These are phyloP conservation scores for Columba guinea DNA, from an alignment of 2,797 vertebrate genomes.

Conservation along the genomic window DNA sequence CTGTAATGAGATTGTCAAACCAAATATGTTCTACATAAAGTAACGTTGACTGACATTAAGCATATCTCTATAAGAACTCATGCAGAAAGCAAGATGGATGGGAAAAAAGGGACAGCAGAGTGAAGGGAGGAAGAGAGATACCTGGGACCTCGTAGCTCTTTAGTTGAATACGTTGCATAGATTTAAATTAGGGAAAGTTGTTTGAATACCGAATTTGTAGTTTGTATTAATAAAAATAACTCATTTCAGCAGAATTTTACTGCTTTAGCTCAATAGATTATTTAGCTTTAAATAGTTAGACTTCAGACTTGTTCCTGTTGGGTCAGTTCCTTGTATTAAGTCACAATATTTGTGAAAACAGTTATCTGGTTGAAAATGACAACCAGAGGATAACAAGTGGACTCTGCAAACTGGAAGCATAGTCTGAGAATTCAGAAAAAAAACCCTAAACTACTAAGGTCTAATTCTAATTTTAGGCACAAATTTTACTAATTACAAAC, in stretches of 20 bases:
- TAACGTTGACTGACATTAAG: background rate
- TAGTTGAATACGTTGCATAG: background rate
- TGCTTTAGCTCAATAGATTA: background rate
- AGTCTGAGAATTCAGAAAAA: background rate
- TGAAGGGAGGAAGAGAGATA: background rate
- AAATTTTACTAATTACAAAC: background rate
- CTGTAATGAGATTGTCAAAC: background rate
- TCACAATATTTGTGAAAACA: background rate
- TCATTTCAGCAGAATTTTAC: background rate
- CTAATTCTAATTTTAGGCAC: background rate
- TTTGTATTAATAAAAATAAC: background rate
- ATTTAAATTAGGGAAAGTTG: background rate
- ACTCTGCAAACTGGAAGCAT: background rate
- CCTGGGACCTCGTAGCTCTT: background rate
- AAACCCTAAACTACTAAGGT: fast-evolving
- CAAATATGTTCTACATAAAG: background rate
- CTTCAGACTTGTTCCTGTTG: background rate
- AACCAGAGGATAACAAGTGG: background rate
- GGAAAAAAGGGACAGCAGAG: background rate
- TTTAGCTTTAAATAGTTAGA: background rate
- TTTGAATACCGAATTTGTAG: background rate
- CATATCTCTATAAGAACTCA: background rate
- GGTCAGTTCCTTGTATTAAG: background rate
- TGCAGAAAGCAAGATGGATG: background rate
- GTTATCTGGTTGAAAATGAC: background rate